Evolutionary conservation across 1,140 invertebrate species (phyloP), one percentile per base, ranked within the genome.

Genomic region (Drosophila pandora): DNA sequence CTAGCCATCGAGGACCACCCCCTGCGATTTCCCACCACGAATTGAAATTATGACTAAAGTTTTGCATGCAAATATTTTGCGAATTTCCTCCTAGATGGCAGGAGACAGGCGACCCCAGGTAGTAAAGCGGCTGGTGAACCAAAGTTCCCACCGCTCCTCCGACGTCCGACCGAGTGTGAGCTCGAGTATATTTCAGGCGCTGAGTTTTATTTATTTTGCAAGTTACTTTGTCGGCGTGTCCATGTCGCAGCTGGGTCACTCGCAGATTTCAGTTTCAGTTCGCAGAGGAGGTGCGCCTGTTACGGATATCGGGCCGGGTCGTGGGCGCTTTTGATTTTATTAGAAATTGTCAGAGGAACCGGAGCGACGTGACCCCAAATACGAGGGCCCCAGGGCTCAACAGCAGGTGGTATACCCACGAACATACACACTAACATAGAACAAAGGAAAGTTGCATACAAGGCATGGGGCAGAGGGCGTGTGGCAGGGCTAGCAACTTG

Each of bases 1-100:
- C 58, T 47, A 25, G 54, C 25, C 5, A 17, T 6, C 25, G 1
- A 28, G 7, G 2, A 10, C 48, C 23, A 30, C 17, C 37, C 22
- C 47, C 30, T 37, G 10, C 41, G 34, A 47, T 23, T 34, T 32
- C 37, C 57, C 32, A 25, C 71, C 55, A 48, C 50, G 25, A 70
- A 70, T 69, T 74, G 69, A 87, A 87, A 87, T 87, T 87, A 87
- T 87, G 82, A 82, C 78, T 71, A 82, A 87, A 87, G 83, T 87
- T 87, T 82, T 55, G 75, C 82, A 88, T 87, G 82, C 82, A 87
- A 87, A 87, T 87, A 88, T 87, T 87, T 87, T 87, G 83, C 83
- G 56, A 87, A 82, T 79, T 87, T 87, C 61, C 65, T 75, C 65
- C 60, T 78, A 62, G 49, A 61, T 63, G 50, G 60, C 62, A 65